These are phyloP conservation scores for Hemaris fuciformis DNA, from an alignment of 2,888 invertebrate species.

Conservation along the genomic window DNA sequence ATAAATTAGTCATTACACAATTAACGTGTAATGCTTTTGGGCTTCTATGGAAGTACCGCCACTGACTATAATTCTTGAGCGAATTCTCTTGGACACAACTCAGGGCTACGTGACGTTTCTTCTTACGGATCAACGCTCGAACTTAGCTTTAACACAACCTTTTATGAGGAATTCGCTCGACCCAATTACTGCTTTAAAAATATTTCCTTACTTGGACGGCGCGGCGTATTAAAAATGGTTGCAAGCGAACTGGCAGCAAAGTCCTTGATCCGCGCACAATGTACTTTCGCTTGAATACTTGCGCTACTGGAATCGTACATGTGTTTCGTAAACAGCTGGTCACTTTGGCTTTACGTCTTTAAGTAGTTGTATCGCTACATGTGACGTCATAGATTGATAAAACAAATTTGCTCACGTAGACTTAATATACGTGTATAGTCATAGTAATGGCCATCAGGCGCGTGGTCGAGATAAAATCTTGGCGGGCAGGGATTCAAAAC, in stretches of 20 bases:
- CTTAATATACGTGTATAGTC: too few species aligned
- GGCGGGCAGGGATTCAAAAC: not conserved
- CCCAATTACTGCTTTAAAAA: not conserved
- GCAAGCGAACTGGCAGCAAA: not conserved
- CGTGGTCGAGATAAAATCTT: not conserved
- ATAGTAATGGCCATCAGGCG: too few species aligned
- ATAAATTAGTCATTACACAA: too few species aligned
- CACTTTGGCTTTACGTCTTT: not conserved
- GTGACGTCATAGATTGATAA: not conserved
- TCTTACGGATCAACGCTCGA: too few species aligned
- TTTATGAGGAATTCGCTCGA: not conserved
- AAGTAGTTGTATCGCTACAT: not conserved
- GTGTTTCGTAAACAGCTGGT: conserved; percentile 2
- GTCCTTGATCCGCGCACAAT: conserved; percentile 6
- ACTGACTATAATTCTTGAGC: too few species aligned
- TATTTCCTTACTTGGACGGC: not conserved
- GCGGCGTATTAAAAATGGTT: not conserved
- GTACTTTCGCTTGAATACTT: not conserved
- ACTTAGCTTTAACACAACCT: too few species aligned
- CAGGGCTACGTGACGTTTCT: too few species aligned
- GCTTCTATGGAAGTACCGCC: too few species aligned
- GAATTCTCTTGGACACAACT: too few species aligned
- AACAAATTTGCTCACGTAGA: too few species aligned
- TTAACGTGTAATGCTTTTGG: too few species aligned
- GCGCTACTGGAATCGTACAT: not conserved